These are phyloP conservation scores for Meiosimyza platycephala DNA, from an alignment of 2,888 invertebrate genomes.

Conservation along the genomic window DNA sequence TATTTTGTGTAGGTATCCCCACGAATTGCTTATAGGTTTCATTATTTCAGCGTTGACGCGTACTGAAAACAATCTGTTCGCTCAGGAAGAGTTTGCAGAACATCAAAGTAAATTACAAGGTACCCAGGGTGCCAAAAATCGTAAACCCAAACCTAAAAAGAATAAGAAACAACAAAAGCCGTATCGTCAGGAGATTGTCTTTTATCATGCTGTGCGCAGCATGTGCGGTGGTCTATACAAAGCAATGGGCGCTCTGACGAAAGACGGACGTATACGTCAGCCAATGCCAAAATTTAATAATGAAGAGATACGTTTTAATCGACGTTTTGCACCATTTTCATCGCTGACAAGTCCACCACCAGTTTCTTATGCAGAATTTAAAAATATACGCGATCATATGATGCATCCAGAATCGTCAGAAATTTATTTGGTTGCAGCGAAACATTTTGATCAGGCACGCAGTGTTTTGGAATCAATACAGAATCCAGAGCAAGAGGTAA, in stretches of 20 bases:
- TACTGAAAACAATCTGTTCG: slow-evolving; percentile 85
- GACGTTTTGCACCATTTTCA: slow-evolving; percentile 91
- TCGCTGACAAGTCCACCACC: slow-evolving; percentile 89
- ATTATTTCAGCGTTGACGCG: slow-evolving; percentile 89
- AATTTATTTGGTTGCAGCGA: slow-evolving; percentile 85
- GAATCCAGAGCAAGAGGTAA: slow-evolving; percentile 83
- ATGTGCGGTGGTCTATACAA: slow-evolving; percentile 96
- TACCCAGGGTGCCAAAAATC: slow-evolving; percentile 56
- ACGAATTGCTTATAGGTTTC: slow-evolving; percentile 95
- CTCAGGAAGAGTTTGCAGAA: slow-evolving; percentile 75
- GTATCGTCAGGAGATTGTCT: slow-evolving; percentile 85
- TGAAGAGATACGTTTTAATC: slow-evolving; percentile 94
- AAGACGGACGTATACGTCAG: slow-evolving; percentile 86
- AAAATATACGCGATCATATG: slow-evolving; percentile 81
- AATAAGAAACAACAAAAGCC: slow-evolving; percentile 75
- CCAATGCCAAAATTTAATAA: slow-evolving; percentile 92
- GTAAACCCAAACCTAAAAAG: slow-evolving; percentile 68
- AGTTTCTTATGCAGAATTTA: slow-evolving; percentile 89
- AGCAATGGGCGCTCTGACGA: slow-evolving; percentile 90
- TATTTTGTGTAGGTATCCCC: slow-evolving; percentile 78
- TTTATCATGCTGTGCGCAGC: slow-evolving; percentile 91
- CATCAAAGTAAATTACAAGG: slow-evolving; percentile 58
- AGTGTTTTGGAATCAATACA: slow-evolving; percentile 85
- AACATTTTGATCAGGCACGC: slow-evolving; percentile 92
- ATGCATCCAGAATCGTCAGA: slow-evolving; percentile 72